These are phyloP conservation scores for Epistrophe eligans DNA, from an alignment of 2,888 invertebrate species.

Conservation along the genomic window DNA sequence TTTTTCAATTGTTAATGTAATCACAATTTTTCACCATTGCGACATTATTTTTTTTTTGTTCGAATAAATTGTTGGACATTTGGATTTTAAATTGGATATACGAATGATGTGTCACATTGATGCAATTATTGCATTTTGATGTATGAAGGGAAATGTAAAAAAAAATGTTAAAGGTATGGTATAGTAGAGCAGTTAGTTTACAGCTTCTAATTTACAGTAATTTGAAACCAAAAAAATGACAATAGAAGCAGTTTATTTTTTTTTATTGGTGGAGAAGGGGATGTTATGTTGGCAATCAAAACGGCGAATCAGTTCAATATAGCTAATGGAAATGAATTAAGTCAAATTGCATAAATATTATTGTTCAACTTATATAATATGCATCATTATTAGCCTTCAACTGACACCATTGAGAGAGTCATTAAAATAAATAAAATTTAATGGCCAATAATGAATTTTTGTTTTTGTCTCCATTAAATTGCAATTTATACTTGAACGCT, in stretches of 20 bases:
- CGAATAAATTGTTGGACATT: slow-evolving; percentile 55
- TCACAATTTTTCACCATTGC: slow-evolving; percentile 58
- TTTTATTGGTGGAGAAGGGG: not conserved
- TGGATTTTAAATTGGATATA: slow-evolving; percentile 61
- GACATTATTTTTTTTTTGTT: slow-evolving; percentile 28
- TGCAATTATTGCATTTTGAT: slow-evolving; percentile 58
- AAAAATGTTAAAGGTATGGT: not conserved
- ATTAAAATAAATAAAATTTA: not conserved
- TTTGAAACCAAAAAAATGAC: not conserved
- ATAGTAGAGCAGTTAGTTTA: not conserved
- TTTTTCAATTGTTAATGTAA: slow-evolving; percentile 38
- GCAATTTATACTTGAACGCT: not conserved
- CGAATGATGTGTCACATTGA: slow-evolving; percentile 67
- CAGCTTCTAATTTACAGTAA: slow-evolving; percentile 29
- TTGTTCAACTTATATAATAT: slow-evolving; percentile 12
- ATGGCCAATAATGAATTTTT: not conserved
- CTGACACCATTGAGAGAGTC: not conserved
- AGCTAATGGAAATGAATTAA: slow-evolving; percentile 9
- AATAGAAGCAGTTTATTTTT: not conserved
- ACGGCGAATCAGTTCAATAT: slow-evolving; percentile 4
- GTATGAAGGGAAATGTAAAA: slow-evolving; percentile 15
- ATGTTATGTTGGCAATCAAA: not conserved
- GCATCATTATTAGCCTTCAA: not conserved
- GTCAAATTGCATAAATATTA: slow-evolving; percentile 6
- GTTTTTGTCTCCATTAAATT: not conserved